phyloP scores from a whole-genome alignment of 2,797 vertebrate genomes.

The Molossus molossus region DNA sequence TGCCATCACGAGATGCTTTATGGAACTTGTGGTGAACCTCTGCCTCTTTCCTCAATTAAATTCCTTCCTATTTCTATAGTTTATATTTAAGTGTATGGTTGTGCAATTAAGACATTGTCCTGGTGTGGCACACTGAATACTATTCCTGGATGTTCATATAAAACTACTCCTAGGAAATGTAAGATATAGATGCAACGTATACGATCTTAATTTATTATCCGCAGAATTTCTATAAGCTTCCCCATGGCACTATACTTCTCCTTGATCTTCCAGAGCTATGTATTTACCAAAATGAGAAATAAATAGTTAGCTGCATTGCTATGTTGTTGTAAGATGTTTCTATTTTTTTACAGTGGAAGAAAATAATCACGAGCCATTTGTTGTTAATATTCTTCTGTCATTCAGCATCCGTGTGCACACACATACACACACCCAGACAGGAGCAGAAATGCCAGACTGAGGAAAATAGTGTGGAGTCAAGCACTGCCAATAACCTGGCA shows the following conservation, averaged over 20 bases:
- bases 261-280: not conserved
- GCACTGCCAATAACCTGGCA: not conserved
- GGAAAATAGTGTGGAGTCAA: not conserved
- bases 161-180: not conserved
- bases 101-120: not conserved
- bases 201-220: not conserved
- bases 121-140: not conserved
- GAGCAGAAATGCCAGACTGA: not conserved
- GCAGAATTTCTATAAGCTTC: not conserved
- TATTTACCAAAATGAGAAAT: not conserved
- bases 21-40: constrained; percentile 64
- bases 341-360: not conserved
- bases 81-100: constrained; percentile 40
- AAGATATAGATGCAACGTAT: not conserved
- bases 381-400: not conserved
- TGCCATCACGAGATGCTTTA: not conserved
- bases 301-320: not conserved
- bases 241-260: not conserved
- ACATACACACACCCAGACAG: not conserved
- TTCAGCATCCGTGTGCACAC: not conserved
- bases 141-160: not conserved
- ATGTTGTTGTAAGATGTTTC: not conserved
- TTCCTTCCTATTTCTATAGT: constrained; percentile 45
- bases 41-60: not conserved
- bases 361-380: not conserved